Conservation (phyloP, 2,888 invertebrate genomes). For the Periphyllus acericola region DNA sequence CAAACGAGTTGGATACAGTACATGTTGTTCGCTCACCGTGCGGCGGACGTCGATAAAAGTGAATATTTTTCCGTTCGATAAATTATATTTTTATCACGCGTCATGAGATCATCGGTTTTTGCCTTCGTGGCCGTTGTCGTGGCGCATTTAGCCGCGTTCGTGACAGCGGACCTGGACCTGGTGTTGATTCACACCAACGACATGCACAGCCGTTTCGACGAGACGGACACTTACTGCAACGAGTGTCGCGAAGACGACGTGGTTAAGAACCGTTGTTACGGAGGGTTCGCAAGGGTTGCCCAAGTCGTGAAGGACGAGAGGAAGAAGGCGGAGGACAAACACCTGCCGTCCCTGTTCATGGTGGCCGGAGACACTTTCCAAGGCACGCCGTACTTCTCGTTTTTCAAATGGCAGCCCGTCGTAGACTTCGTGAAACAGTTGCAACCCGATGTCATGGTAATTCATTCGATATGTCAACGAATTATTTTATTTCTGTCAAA, state of each 20-base stretch:
- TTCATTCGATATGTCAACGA: background rate
- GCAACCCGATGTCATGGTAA: conserved; percentile 87
- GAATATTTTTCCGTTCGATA: background rate
- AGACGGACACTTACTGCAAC: conserved; percentile 74
- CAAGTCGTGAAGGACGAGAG: conserved; percentile 71
- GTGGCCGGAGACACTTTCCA: conserved; percentile 94
- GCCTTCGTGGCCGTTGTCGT: background rate
- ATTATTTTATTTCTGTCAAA: no score
- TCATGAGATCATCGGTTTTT: background rate
- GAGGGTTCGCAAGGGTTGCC: conserved; percentile 82
- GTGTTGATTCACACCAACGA: conserved; percentile 90
- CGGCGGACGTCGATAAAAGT: background rate
- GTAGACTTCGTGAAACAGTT: conserved; percentile 82
- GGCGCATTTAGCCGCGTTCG: background rate
- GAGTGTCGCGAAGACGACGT: conserved; percentile 71
- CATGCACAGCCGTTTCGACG: conserved; percentile 77
- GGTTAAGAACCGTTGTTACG: conserved; percentile 74
- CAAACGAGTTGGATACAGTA: background rate
- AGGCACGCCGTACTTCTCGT: conserved; percentile 87
- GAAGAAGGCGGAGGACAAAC: conserved; percentile 70
- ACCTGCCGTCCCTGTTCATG: conserved; percentile 79
- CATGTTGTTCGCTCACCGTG: background rate
- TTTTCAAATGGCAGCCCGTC: conserved; percentile 83
- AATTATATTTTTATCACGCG: background rate
- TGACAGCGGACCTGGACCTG: conserved; percentile 71